Conservation (phyloP, 2,888 invertebrate species). For the Eupithecia tripunctaria region DNA sequence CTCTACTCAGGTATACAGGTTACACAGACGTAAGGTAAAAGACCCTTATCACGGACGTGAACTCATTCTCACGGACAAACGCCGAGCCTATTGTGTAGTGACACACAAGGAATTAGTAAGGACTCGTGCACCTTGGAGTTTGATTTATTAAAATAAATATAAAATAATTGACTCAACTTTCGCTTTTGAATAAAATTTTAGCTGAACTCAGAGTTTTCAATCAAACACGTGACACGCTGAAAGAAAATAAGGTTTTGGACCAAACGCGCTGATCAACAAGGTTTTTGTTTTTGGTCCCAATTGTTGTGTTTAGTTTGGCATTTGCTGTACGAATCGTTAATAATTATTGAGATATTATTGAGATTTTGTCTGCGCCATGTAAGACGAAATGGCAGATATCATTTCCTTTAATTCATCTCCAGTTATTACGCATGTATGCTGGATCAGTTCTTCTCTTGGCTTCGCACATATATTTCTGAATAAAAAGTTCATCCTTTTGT, state of each 20-base stretch:
- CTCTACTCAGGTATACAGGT: slow-evolving; percentile 14
- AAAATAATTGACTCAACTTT: too few species aligned
- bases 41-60: slow-evolving; percentile 40
- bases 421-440: not conserved
- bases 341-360: too few species aligned
- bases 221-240: not conserved
- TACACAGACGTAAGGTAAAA: slow-evolving; percentile 23
- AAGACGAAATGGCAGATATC: too few species aligned
- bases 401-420: not conserved
- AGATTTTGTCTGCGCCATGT: too few species aligned
- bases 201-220: not conserved
- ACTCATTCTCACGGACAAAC: slow-evolving; percentile 42
- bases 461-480: too few species aligned
- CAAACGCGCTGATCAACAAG: not conserved
- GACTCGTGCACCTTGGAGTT: slow-evolving; percentile 9
- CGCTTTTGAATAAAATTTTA: too few species aligned
- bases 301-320: not conserved
- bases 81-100: slow-evolving; percentile 42
- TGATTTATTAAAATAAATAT: not conserved
- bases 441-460: too few species aligned
- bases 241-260: not conserved
- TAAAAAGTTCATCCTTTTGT: too few species aligned
- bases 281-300: not conserved
- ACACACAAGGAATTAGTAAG: slow-evolving; percentile 40
- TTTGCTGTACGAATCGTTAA: not conserved